Conservation (phyloP, 2,113 vertebrate genomes). For the Paradisaea rubra region DNA sequence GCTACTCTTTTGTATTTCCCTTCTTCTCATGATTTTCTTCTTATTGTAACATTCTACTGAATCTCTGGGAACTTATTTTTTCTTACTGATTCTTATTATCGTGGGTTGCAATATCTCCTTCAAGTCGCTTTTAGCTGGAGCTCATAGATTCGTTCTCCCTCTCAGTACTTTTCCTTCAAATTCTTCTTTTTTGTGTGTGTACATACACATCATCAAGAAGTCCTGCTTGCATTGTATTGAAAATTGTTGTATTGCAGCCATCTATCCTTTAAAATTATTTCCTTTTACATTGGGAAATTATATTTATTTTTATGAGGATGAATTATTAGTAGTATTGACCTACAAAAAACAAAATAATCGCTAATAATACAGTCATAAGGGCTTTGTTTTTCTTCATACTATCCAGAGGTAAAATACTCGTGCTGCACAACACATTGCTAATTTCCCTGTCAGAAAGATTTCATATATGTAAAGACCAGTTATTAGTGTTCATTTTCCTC, state of each 20-base stretch:
- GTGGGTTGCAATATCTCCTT: background rate
- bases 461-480: background rate
- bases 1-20: background rate
- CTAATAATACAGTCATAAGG: background rate
- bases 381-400: rapidly evolving
- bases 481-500: background rate
- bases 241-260: background rate
- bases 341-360: background rate
- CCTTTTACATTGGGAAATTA: background rate
- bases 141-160: background rate
- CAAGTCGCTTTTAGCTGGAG: background rate
- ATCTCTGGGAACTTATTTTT: background rate
- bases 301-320: background rate
- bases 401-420: background rate
- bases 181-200: background rate
- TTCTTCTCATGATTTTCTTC: background rate
- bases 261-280: background rate
- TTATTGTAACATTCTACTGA: background rate
- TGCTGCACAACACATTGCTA: background rate
- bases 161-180: background rate
- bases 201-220: background rate
- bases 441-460: background rate
- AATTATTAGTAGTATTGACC: background rate
- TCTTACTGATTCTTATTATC: background rate
- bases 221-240: background rate